phyloP scores from a whole-genome alignment of 2,888 invertebrate genomes.

The Amphimallon solstitiale region DNA sequence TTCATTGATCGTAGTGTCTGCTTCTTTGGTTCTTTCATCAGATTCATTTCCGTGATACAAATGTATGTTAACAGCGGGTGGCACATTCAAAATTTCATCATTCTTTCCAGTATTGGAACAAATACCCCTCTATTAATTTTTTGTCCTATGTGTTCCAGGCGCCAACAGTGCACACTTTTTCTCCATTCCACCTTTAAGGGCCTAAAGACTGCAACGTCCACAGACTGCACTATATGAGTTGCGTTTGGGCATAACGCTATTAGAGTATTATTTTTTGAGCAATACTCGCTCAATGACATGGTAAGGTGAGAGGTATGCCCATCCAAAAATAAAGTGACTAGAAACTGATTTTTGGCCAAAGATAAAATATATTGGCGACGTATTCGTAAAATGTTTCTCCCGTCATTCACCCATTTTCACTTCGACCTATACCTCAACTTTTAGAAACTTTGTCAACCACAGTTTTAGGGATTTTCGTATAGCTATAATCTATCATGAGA shows the following conservation, averaged over 20 bases:
- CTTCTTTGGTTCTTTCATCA: no score
- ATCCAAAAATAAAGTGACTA: slow-evolving; percentile 59
- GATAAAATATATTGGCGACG: slow-evolving; percentile 56
- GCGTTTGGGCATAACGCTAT: neutral
- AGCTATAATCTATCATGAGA: slow-evolving; percentile 50
- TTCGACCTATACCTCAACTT: slow-evolving; percentile 58
- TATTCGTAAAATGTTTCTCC: slow-evolving; percentile 58
- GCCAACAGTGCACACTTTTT: no score
- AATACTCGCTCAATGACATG: slow-evolving; percentile 57
- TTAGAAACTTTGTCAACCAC: slow-evolving; percentile 50
- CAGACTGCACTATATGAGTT: no score
- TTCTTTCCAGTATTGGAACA: no score
- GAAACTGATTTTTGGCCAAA: slow-evolving; percentile 51
- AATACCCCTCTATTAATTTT: no score
- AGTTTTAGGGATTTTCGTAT: slow-evolving; percentile 51
- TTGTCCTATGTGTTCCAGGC: no score
- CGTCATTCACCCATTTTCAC: slow-evolving; percentile 62
- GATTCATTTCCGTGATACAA: no score
- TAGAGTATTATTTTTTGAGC: slow-evolving; percentile 50
- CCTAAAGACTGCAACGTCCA: no score
- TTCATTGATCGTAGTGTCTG: no score
- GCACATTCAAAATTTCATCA: no score
- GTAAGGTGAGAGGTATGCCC: slow-evolving; percentile 58
- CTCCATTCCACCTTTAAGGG: no score
- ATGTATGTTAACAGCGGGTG: no score